Evolutionary conservation across 2,888 invertebrate genomes (phyloP).

Genomic region (Leptopilina myrica): DNA sequence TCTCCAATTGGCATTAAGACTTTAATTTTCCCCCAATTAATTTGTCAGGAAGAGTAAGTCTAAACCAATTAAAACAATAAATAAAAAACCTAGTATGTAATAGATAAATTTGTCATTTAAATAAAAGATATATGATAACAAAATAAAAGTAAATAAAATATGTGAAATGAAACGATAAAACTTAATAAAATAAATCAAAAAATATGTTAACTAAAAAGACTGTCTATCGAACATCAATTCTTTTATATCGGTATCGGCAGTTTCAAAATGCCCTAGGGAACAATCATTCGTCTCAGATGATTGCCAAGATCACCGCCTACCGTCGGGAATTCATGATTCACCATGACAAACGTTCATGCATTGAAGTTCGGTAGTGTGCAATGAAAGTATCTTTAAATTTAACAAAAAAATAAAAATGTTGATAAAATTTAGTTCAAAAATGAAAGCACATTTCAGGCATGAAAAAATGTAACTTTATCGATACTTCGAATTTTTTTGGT

Average conservation of each 20-base stretch:
- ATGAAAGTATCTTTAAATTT: slow-evolving; percentile 32
- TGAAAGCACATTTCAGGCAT: too few species aligned
- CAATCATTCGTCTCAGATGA: slow-evolving; percentile 57
- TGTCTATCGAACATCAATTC: slow-evolving; percentile 60
- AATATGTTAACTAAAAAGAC: slow-evolving; percentile 44
- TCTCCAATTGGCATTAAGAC: too few species aligned
- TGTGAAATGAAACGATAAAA: not conserved
- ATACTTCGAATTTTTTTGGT: too few species aligned
- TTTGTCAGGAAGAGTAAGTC: too few species aligned
- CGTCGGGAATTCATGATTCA: slow-evolving; percentile 60
- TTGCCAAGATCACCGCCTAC: slow-evolving; percentile 61
- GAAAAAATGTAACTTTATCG: too few species aligned
- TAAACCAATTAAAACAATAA: too few species aligned
- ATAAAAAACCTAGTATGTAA: too few species aligned
- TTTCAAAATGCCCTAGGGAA: slow-evolving; percentile 52
- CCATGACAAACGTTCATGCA: slow-evolving; percentile 44
- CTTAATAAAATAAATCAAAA: not conserved
- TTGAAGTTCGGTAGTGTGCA: slow-evolving; percentile 41
- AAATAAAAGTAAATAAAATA: not conserved
- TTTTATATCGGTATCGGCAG: slow-evolving; percentile 60
- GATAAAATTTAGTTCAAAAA: too few species aligned
- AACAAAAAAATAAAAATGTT: not conserved
- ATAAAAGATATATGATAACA: too few species aligned
- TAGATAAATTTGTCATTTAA: too few species aligned
- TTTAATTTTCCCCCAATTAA: too few species aligned